Evolutionary conservation across 1,140 invertebrate genomes (phyloP).

Genomic region (Neelides sp.): DNA sequence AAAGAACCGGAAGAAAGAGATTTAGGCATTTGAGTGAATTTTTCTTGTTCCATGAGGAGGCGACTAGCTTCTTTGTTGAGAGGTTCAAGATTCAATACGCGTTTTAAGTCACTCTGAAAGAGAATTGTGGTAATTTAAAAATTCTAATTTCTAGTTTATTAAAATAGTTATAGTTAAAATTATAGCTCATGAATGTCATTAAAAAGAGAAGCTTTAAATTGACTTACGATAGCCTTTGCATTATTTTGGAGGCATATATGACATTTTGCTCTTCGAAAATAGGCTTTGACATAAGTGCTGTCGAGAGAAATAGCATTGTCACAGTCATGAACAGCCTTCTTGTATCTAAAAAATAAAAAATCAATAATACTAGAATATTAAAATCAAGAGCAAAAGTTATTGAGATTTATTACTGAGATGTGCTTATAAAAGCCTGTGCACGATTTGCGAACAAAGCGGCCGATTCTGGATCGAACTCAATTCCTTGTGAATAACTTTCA

Average conservation of each 20-base stretch:
- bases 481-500: slow-evolving; percentile 62
- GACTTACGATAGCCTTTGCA: slow-evolving; percentile 43
- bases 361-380: slow-evolving; percentile 5
- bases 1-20: too few species aligned
- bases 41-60: too few species aligned
- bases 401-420: slow-evolving; percentile 52
- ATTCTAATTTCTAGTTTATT: background rate
- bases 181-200: slow-evolving; percentile 1
- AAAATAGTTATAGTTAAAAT: background rate
- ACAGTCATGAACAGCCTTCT: slow-evolving; percentile 63
- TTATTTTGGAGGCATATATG: slow-evolving; percentile 48
- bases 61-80: too few species aligned
- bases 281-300: slow-evolving; percentile 63
- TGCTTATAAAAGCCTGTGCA: slow-evolving; percentile 72
- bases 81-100: background rate
- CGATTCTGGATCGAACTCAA: slow-evolving; percentile 60
- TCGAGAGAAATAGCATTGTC: slow-evolving; percentile 56
- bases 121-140: background rate
- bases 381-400: background rate
- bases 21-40: too few species aligned
- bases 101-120: slow-evolving; percentile 5
- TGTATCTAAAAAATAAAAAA: slow-evolving; percentile 42
- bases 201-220: background rate
- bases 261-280: slow-evolving; percentile 57
- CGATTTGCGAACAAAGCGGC: slow-evolving; percentile 74